Percentiles rank a stretch among this genome's conserved stretches.
These are phyloP conservation scores for Leptopilina clavipes DNA, from an alignment of 1,140 invertebrate genomes.

Conservation along the genomic window DNA sequence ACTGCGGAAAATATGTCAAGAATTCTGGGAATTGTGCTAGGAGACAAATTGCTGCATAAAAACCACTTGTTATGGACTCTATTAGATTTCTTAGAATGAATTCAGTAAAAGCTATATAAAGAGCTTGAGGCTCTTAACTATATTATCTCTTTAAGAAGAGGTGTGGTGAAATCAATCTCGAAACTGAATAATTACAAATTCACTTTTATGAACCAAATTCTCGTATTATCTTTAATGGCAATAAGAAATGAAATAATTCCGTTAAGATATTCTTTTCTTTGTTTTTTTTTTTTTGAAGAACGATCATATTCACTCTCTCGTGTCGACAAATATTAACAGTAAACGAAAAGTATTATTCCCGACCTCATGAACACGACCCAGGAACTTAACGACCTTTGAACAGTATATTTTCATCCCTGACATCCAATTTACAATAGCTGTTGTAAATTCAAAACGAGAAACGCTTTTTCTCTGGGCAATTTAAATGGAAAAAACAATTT, in stretches of 20 bases:
- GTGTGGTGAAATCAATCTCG: constrained; percentile 18
- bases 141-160: background rate
- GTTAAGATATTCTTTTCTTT: too few relatives aligned
- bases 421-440: constrained; percentile 52
- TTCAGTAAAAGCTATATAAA: constrained; percentile 6
- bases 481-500: too few relatives aligned
- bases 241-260: too few relatives aligned
- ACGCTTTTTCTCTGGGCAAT: too few relatives aligned
- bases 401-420: constrained; percentile 53
- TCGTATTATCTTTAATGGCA: too few relatives aligned
- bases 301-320: too few relatives aligned
- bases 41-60: background rate
- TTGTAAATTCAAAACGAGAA: constrained; percentile 37
- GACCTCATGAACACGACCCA: constrained; percentile 25
- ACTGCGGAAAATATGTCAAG: constrained; percentile 12
- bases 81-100: background rate
- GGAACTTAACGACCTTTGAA: constrained; percentile 48
- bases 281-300: background rate
- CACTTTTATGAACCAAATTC: too few relatives aligned
- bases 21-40: constrained; percentile 1
- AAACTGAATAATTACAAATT: background rate
- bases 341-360: too few relatives aligned
- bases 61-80: constrained; percentile 7
- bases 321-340: too few relatives aligned
- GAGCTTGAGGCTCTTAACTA: background rate